Evolutionary conservation across 2,113 vertebrate genomes (phyloP).

Genomic region (Stomatorhinus ivindoensis): DNA sequence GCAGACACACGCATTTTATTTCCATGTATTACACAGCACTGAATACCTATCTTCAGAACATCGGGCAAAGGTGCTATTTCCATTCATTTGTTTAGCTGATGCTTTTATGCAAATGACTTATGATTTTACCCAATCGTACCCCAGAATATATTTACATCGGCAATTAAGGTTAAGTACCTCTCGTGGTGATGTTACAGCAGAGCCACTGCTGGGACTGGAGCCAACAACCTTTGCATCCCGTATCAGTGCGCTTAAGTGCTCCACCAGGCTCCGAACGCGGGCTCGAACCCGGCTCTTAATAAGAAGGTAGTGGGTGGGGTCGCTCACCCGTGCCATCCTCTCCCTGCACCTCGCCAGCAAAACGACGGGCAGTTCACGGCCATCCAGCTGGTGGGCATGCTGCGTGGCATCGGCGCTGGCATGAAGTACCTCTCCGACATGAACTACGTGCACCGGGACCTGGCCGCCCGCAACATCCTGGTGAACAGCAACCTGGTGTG

Average conservation of each 20-base stretch:
- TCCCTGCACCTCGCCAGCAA: conserved; percentile 61
- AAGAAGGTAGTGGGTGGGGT: background rate
- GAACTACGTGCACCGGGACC: conserved; percentile 92
- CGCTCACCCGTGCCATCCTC: background rate
- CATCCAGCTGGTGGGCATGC: conserved; percentile 94
- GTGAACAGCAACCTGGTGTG: conserved; percentile 97
- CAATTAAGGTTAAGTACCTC: background rate
- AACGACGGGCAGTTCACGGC: conserved; percentile 93
- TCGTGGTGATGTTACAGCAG: background rate
- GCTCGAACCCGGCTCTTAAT: background rate
- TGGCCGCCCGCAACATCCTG: conserved; percentile 89
- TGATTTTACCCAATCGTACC: background rate
- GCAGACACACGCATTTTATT: background rate
- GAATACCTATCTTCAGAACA: background rate
- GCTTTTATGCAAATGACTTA: conserved; percentile 4
- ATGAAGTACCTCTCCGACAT: conserved; percentile 95
- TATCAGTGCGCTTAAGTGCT: background rate
- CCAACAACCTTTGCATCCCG: background rate
- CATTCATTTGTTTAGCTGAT: background rate
- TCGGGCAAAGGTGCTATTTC: background rate
- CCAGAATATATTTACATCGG: background rate
- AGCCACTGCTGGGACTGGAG: background rate
- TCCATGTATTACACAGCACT: background rate
- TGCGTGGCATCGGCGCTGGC: conserved; percentile 84
- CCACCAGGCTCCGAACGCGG: too few species aligned